These are phyloP conservation scores for Pararge aegeria DNA, from an alignment of 1,140 invertebrate genomes.

Conservation along the genomic window DNA sequence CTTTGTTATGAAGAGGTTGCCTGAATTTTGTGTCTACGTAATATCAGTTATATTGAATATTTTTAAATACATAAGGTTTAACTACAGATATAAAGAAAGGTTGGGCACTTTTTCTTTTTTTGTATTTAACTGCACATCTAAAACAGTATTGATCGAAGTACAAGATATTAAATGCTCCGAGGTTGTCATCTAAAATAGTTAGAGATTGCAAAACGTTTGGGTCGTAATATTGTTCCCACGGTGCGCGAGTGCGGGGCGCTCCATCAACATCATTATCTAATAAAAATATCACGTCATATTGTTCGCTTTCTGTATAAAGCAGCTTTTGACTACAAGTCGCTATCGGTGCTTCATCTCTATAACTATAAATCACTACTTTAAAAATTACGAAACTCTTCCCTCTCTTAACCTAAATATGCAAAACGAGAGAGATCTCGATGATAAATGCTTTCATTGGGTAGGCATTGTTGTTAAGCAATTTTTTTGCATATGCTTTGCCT, in stretches of 20 bases:
- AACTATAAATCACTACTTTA: slow-evolving; percentile 68
- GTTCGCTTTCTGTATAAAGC: slow-evolving; percentile 73
- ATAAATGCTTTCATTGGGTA: slow-evolving; percentile 21
- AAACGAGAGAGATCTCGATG: slow-evolving; percentile 37
- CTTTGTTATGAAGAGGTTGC: too few relatives aligned
- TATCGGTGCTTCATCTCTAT: slow-evolving; percentile 57
- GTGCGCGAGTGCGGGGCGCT: slow-evolving; percentile 52
- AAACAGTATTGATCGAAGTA: too few relatives aligned
- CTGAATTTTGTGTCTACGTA: too few relatives aligned
- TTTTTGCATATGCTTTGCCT: slow-evolving; percentile 2
- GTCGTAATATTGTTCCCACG: slow-evolving; percentile 65
- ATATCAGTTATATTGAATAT: too few relatives aligned
- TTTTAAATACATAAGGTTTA: too few relatives aligned
- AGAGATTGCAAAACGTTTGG: slow-evolving; percentile 57
- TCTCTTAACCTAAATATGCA: slow-evolving; percentile 55
- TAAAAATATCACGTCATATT: slow-evolving; percentile 78
- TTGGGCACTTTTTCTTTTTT: too few relatives aligned
- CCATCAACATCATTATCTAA: slow-evolving; percentile 76
- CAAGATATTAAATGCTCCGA: not conserved
- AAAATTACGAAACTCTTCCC: slow-evolving; percentile 65
- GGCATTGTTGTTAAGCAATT: slow-evolving; percentile 12
- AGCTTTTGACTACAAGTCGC: slow-evolving; percentile 53
- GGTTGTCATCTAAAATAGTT: slow-evolving; percentile 43
- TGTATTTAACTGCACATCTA: too few relatives aligned
- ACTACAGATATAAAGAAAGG: too few relatives aligned